These are phyloP conservation scores for Apteryx owenii DNA, from an alignment of 2,113 vertebrate species.

Conservation along the genomic window DNA sequence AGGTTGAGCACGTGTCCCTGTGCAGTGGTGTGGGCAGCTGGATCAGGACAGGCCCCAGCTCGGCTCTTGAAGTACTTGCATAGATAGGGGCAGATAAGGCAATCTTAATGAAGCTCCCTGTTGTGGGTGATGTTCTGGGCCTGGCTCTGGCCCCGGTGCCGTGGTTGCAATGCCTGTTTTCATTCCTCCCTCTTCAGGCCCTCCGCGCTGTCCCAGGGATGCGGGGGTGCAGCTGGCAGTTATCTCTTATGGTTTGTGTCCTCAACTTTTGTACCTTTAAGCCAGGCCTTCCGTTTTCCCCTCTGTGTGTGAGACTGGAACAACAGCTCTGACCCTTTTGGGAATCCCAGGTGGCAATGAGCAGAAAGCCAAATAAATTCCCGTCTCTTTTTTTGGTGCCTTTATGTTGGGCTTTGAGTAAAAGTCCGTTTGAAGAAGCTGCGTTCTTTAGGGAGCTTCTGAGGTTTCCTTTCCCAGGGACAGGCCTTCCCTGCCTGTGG, in stretches of 20 bases:
- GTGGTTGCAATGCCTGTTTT: not conserved
- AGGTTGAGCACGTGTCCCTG: accelerated
- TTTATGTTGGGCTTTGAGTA: conserved; percentile 69
- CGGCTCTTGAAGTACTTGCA: not conserved
- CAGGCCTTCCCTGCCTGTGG: not conserved
- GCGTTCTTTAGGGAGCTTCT: conserved; percentile 74
- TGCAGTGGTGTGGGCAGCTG: not conserved
- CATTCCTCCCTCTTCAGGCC: not conserved
- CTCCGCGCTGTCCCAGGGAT: not conserved
- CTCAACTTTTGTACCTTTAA: not conserved
- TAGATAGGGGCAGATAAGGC: not conserved
- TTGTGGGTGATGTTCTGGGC: not conserved
- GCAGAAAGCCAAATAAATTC: conserved; percentile 56
- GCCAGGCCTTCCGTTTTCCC: not conserved
- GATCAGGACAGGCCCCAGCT: not conserved
- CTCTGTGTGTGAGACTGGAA: not conserved
- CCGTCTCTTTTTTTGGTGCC: conserved; percentile 60
- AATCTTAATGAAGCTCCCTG: not conserved
- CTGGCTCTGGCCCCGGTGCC: not conserved
- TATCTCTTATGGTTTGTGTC: not conserved
- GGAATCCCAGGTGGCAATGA: not conserved
- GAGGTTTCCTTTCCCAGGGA: not conserved
- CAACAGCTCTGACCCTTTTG: not conserved
- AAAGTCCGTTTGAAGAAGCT: conserved; percentile 73
- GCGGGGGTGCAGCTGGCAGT: not conserved